phyloP scores from a whole-genome alignment of 2,888 invertebrate species.

The Eupithecia subfuscata region DNA sequence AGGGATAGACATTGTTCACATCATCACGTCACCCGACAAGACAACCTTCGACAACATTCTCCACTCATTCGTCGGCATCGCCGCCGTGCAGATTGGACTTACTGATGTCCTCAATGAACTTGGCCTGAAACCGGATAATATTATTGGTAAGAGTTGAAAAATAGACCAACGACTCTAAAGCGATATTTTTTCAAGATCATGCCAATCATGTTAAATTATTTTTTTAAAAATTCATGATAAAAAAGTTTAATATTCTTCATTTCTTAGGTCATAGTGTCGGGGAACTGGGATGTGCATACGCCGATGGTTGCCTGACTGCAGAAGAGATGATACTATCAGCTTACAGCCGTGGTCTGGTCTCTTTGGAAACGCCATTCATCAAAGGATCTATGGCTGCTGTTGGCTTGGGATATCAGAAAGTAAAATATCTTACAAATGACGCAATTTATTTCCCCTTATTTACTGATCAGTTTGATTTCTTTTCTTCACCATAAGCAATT shows the following conservation, averaged over 20 bases:
- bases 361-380: constrained; percentile 85
- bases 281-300: constrained; percentile 95
- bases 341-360: constrained; percentile 89
- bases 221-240: too few relatives aligned
- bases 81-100: constrained; percentile 84
- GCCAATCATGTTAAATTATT: not conserved
- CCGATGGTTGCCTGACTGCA: constrained; percentile 92
- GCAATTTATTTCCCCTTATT: not conserved
- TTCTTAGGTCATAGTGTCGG: constrained; percentile 84
- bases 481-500: not conserved
- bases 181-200: not conserved
- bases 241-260: not conserved
- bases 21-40: constrained; percentile 42
- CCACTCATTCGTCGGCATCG: constrained; percentile 89
- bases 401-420: constrained; percentile 83
- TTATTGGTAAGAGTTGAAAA: constrained; percentile 37
- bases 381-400: constrained; percentile 95
- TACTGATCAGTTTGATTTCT: not conserved
- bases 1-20: constrained; percentile 44
- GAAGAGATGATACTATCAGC: constrained; percentile 92
- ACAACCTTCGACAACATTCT: constrained; percentile 81
- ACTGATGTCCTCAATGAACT: constrained; percentile 55
- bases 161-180: not conserved
- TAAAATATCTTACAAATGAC: constrained; percentile 48
- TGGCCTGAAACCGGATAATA: constrained; percentile 46